Percentiles rank a stretch among this genome's conserved stretches.
phyloP scores from a whole-genome alignment of 2,888 invertebrate species.

The Cordilura impudica region DNA sequence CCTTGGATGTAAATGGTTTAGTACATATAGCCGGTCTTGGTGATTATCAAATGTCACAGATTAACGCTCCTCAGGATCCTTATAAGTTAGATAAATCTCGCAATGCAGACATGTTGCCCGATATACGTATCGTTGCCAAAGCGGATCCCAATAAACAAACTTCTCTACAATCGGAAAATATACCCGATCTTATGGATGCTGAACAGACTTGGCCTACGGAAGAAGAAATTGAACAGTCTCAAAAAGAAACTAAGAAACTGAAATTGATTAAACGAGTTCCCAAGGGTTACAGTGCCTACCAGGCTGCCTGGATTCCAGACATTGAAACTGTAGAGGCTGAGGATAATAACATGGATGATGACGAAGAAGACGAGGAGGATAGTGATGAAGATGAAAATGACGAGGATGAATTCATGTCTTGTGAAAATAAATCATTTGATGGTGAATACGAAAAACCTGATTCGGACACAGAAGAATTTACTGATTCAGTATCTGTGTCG shows the following conservation, averaged over 20 bases:
- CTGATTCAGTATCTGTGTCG: conserved; percentile 84
- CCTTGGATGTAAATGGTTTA: conserved; percentile 91
- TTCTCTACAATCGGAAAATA: conserved; percentile 87
- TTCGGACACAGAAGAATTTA: conserved; percentile 82
- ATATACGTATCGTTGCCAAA: conserved; percentile 78
- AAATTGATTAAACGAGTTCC: conserved; percentile 90
- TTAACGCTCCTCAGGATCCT: conserved; percentile 85
- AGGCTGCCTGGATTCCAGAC: conserved; percentile 95
- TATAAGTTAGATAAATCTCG: conserved; percentile 81
- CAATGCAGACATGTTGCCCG: conserved; percentile 64
- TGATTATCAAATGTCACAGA: conserved; percentile 93
- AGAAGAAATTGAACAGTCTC: conserved; percentile 89
- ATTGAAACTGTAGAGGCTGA: conserved; percentile 81
- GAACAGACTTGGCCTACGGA: conserved; percentile 98
- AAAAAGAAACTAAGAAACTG: conserved; percentile 79
- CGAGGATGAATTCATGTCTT: conserved; percentile 76
- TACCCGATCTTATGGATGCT: conserved; percentile 93
- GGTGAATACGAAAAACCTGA: conserved; percentile 77
- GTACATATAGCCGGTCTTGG: conserved; percentile 95
- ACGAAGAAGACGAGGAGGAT: conserved; percentile 64
- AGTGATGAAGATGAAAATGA: conserved; percentile 65
- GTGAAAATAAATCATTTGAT: conserved; percentile 77
- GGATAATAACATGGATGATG: conserved; percentile 77
- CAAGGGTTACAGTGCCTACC: conserved; percentile 97
- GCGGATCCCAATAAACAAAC: conserved; percentile 85